These are phyloP conservation scores for Eustalomyia histrio DNA, from an alignment of 2,888 invertebrate genomes.

Conservation along the genomic window DNA sequence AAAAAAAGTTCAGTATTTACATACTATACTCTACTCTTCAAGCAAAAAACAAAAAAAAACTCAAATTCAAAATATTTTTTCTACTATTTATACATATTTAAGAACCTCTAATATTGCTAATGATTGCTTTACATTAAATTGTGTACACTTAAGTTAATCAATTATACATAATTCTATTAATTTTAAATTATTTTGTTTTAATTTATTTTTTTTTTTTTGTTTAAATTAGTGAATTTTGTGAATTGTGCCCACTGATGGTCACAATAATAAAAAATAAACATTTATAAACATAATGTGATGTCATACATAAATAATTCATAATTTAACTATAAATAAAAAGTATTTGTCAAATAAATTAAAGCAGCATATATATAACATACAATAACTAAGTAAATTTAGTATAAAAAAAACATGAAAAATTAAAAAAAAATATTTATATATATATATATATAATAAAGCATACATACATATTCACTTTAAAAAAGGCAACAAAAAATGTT, in stretches of 20 bases:
- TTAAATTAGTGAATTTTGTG: constrained; percentile 50
- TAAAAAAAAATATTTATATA: constrained; percentile 21
- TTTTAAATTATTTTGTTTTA: constrained; percentile 33
- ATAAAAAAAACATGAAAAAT: constrained; percentile 23
- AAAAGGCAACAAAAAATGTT: constrained; percentile 64
- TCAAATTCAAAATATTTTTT: constrained; percentile 61
- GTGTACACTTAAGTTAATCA: constrained; percentile 56
- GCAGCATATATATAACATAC: constrained; percentile 36
- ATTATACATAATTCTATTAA: constrained; percentile 46
- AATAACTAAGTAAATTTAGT: constrained; percentile 57
- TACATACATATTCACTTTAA: constrained; percentile 65
- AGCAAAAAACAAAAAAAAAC: constrained; percentile 47
- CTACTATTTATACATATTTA: constrained; percentile 63
- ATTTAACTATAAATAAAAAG: constrained; percentile 56
- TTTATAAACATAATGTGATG: constrained; percentile 63
- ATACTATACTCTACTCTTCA: constrained; percentile 58
- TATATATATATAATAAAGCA: constrained; percentile 32
- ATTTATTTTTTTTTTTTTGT: constrained; percentile 16
- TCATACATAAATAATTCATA: constrained; percentile 62
- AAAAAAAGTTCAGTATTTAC: constrained; percentile 60
- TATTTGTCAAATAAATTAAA: constrained; percentile 57
- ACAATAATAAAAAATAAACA: constrained; percentile 59
- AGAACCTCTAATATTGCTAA: constrained; percentile 60
- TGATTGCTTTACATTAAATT: constrained; percentile 67
- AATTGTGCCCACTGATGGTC: constrained; percentile 59